Evolutionary conservation across 2,888 invertebrate genomes (phyloP).

Genomic region (Calephelis perditalis): DNA sequence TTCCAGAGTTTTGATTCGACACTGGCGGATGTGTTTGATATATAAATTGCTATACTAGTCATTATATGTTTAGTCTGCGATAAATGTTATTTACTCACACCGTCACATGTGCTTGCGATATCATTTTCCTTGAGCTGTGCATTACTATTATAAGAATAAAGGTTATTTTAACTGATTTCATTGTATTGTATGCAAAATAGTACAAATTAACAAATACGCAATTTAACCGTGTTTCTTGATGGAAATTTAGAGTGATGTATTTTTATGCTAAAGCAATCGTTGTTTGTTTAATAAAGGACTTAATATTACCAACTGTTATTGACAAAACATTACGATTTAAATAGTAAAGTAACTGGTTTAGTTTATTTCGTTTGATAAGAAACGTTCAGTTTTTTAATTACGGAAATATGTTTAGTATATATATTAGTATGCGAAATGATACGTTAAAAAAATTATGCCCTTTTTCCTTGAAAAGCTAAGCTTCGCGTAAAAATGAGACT

Average conservation of each 20-base stretch:
- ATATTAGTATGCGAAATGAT: too few species aligned
- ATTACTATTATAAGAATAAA: background rate
- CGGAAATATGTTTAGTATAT: too few species aligned
- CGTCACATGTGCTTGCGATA: slow-evolving; percentile 15
- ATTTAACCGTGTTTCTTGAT: background rate
- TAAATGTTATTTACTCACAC: slow-evolving; percentile 19
- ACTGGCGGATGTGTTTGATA: slow-evolving; percentile 19
- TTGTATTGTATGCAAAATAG: background rate
- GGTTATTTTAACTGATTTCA: slow-evolving; percentile 5
- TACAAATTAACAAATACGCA: background rate
- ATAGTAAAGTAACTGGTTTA: too few species aligned
- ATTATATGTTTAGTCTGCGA: slow-evolving; percentile 15
- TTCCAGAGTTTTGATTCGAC: background rate
- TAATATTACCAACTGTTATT: too few species aligned
- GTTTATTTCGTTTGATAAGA: too few species aligned
- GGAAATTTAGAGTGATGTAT: background rate
- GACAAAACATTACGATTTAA: too few species aligned
- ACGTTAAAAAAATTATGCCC: too few species aligned
- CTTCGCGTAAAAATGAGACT: too few species aligned
- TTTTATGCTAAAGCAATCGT: background rate
- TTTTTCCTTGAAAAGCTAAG: too few species aligned
- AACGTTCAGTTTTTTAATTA: too few species aligned
- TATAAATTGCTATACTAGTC: slow-evolving; percentile 10
- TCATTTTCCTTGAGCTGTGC: background rate
- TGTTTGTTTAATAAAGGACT: too few species aligned